Evolutionary conservation across 2,888 invertebrate species (phyloP), one percentile per base, ranked within the genome.

Genomic region (Lasioglossum morio): DNA sequence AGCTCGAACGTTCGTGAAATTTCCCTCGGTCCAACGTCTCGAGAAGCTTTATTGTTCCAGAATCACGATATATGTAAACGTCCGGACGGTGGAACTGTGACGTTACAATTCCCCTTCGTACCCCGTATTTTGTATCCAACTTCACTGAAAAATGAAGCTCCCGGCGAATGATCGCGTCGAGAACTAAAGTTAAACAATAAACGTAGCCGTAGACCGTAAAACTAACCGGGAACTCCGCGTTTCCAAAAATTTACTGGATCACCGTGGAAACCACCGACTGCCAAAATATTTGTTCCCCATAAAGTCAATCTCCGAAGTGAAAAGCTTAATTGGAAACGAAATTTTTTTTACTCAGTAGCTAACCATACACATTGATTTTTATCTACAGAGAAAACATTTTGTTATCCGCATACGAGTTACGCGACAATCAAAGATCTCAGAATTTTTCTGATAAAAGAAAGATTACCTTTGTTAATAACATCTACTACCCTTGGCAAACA

Each of bases 1-100:
- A n/a, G 53, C n/a, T 37, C 40, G 46, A 27, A 60, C 60, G 46
- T 40, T 69, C 76, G 72, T 14, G 73, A 84, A 75, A 78, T 79
- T 79, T 81, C 30, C 37, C 43, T 43, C 46, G 53, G 34, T 57
- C 48, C 37, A 30, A 19, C 72, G 60, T 75, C 57, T 30, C 37
- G 57, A 69, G 23, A 60, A 48, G 63, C 69, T 76, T 76, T 76
- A 78, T 84, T 72, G 74, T 66, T 34, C 14, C 16, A 23, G 37
- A 73, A 79, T 16, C 23, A 48, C 72, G 46, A 60, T 30, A 43
- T 60, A 43, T 57, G 57, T 48, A 43, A 73, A 73, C 63, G 34
- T 10, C 43, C 16, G 72, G 30, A 63, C 69, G n/a, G 23, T 4
- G 82, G 48, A 40, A 72, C 60, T 69, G 34, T 30, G 7, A 43